Conservation (phyloP, 2,888 invertebrate genomes). For the Watsonalla cultraria region DNA sequence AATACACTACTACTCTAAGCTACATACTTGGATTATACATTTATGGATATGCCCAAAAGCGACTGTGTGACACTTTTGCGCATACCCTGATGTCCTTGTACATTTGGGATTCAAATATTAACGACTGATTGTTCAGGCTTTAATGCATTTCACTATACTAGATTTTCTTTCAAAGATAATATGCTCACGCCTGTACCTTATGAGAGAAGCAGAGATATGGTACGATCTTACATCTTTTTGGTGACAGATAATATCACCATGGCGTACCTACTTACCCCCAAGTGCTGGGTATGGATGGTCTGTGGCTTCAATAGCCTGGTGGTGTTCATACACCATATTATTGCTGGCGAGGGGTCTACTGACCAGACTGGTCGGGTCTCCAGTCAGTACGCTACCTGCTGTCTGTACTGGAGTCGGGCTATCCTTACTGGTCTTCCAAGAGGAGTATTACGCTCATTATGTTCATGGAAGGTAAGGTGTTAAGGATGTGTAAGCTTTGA, state of each 20-base stretch:
- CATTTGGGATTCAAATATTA: too few species aligned
- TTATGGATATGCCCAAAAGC: too few species aligned
- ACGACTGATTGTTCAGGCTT: too few species aligned
- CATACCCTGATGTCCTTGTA: too few species aligned
- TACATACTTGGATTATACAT: too few species aligned
- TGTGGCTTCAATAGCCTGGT: constrained; percentile 47
- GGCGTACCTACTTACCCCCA: constrained; percentile 39
- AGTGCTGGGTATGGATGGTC: constrained; percentile 57
- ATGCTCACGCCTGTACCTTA: too few species aligned
- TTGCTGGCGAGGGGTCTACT: constrained; percentile 32
- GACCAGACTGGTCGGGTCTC: constrained; percentile 31
- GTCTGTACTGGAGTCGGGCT: constrained; percentile 49
- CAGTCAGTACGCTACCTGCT: constrained; percentile 28
- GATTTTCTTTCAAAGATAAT: too few species aligned
- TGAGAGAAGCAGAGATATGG: too few species aligned
- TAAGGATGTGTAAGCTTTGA: background rate
- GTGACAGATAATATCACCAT: constrained; percentile 41
- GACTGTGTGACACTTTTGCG: too few species aligned
- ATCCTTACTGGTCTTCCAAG: constrained; percentile 61
- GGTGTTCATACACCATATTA: constrained; percentile 38
- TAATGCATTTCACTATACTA: too few species aligned
- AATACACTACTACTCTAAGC: too few species aligned
- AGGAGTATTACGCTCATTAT: constrained; percentile 64
- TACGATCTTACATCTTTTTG: too few species aligned
- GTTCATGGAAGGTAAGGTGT: constrained; percentile 59